Evolutionary conservation across 2,888 invertebrate species (phyloP).

Genomic region (Dendrolimus houi): DNA sequence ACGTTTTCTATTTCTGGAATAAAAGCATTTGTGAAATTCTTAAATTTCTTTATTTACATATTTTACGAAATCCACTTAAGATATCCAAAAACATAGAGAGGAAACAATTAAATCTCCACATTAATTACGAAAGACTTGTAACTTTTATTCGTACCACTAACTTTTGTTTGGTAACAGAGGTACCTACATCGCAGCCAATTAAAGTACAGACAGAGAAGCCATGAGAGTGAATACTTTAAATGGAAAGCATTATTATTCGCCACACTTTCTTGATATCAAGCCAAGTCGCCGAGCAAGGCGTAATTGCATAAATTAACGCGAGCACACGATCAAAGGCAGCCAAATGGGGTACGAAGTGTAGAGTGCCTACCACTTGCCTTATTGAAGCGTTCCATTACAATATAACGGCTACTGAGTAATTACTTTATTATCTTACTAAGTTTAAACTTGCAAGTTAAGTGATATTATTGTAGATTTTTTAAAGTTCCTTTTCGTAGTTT

Average conservation of each 20-base stretch:
- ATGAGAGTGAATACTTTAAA: conserved; percentile 3
- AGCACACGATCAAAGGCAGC: conserved; percentile 38
- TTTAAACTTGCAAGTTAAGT: neutral
- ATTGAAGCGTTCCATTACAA: conserved; percentile 21
- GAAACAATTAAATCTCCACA: no score
- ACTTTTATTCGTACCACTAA: no score
- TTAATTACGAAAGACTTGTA: no score
- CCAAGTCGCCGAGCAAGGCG: conserved; percentile 31
- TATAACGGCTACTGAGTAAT: conserved; percentile 16
- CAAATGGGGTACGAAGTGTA: conserved; percentile 22
- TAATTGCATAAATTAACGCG: conserved; percentile 49
- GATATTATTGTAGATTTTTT: neutral
- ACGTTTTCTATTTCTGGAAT: no score
- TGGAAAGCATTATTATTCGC: conserved; percentile 13
- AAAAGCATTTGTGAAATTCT: no score
- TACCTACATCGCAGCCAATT: no score
- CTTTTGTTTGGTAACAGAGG: no score
- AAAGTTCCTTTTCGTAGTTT: no score
- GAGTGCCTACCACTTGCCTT: conserved; percentile 21
- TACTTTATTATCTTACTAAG: conserved; percentile 3
- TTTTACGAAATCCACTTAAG: no score
- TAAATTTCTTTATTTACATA: no score
- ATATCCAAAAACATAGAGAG: no score
- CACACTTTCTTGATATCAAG: conserved; percentile 33
- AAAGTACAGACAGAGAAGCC: neutral